Evolutionary conservation across 2,113 vertebrate species (phyloP).

Genomic region (Pristiophorus japonicus): DNA sequence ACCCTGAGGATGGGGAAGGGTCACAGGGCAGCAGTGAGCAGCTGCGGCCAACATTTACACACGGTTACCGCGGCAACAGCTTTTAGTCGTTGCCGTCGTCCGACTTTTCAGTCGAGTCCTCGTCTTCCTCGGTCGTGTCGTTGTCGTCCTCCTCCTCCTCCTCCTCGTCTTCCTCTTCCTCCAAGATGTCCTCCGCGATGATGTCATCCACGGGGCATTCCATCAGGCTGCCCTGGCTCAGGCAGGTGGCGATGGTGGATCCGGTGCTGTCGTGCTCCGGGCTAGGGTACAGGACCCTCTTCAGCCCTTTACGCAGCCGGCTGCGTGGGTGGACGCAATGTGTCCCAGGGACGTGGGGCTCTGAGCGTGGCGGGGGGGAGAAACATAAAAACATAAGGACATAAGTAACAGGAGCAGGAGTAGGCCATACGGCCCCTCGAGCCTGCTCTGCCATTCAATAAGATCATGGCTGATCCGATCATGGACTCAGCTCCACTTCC

Average conservation of each 20-base stretch:
- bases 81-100: not conserved
- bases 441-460: too few relatives aligned
- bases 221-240: slow-evolving; percentile 34
- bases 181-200: slow-evolving; percentile 7
- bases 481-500: too few relatives aligned
- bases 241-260: slow-evolving; percentile 19
- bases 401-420: too few relatives aligned
- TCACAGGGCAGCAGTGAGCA: not conserved
- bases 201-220: not conserved
- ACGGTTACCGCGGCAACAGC: too few relatives aligned
- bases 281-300: not conserved
- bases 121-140: not conserved
- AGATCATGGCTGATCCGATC: too few relatives aligned
- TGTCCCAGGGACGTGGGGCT: not conserved
- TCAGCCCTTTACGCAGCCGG: not conserved
- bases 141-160: not conserved
- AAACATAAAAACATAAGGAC: too few relatives aligned
- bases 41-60: not conserved
- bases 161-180: not conserved
- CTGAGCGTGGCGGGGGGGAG: too few relatives aligned
- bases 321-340: slow-evolving; percentile 27
- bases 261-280: not conserved
- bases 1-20: not conserved
- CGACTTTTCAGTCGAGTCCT: not conserved
- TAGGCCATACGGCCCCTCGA: too few relatives aligned